Conservation (phyloP, 2,888 invertebrate species). For the Agrilus cyanescens region DNA sequence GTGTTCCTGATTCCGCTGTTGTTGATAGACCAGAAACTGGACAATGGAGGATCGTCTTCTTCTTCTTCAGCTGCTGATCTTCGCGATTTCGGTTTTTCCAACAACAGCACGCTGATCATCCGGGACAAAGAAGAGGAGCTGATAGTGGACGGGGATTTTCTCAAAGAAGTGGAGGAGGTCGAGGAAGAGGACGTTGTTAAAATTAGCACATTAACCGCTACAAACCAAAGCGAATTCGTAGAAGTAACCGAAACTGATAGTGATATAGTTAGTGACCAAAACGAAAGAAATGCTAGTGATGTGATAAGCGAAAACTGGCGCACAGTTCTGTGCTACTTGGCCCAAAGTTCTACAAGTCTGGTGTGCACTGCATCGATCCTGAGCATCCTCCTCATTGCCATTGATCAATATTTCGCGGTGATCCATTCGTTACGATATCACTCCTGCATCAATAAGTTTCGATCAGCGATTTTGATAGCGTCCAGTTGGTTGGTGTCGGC, state of each 20-base stretch:
- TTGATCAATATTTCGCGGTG: constrained; percentile 56
- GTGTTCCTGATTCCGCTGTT: constrained; percentile 37
- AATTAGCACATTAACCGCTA: background rate
- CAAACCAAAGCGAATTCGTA: background rate
- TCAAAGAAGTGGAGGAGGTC: constrained; percentile 2
- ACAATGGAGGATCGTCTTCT: background rate
- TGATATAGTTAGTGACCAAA: background rate
- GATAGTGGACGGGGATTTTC: constrained; percentile 3
- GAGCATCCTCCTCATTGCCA: constrained; percentile 49
- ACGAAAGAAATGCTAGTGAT: background rate
- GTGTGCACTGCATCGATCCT: constrained; percentile 48
- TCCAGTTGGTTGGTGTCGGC: constrained; percentile 39
- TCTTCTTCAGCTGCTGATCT: background rate
- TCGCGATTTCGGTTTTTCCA: constrained; percentile 1
- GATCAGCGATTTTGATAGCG: constrained; percentile 37
- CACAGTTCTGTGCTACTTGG: constrained; percentile 30
- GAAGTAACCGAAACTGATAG: no score
- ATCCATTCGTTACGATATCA: constrained; percentile 53
- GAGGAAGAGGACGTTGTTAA: background rate
- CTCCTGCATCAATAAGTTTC: constrained; percentile 41
- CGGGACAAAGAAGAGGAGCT: constrained; percentile 3
- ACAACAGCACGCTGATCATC: constrained; percentile 3
- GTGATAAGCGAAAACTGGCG: background rate
- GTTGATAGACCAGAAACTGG: constrained; percentile 39
- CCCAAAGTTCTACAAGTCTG: constrained; percentile 51